Evolutionary conservation across 2,113 vertebrate genomes (phyloP), one percentile per base, ranked within the genome.

Genomic region (Anoplopoma fimbria): DNA sequence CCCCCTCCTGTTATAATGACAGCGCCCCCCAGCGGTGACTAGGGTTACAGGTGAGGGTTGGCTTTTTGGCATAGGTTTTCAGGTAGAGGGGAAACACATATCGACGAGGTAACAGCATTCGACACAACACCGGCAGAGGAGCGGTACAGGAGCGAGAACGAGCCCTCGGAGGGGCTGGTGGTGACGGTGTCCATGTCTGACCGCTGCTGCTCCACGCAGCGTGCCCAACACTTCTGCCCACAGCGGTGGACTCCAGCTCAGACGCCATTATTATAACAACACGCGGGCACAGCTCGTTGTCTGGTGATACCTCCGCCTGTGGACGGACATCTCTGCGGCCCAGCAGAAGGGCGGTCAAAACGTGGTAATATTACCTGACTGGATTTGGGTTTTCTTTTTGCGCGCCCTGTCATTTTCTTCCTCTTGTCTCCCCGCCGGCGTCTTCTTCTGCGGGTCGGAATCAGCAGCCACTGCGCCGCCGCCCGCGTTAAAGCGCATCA

Each of bases 391-490:
- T 94, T 95, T 93, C 94, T 94, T 94, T 94, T 95, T 91, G 86
- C 94, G 94, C 94, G 93, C 93, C 92, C 94, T 90, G 93, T 93
- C 94, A 95, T 94, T 57, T 92, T 91, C 73, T 80, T 89, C 83
- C 91, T 91, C 89, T 88, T 83, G 84, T 93, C 84, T 75, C 72
- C 27, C 49, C 0, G 55, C 42, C 79, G 40, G 17, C 36, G 14
- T 87, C 87, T 94, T 92, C 93, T 89, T 93, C 92, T 84, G 38
- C 47, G 0, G 17, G 2, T 27, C 8, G 0, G 0, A 13, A 0
- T 2, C 1, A 1, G 65, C 38, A 58, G 42, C 15, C 15, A 40
- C 29, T 1, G 36, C 2, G 7, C 4, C 23, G 0, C 0, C 9
- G 31, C 9, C 31, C 9, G 31, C 9, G 17, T 74, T 51, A n/a